Conservation (phyloP, 92 coral and sea anemone genomes). For the Micromussa lordhowensis region DNA sequence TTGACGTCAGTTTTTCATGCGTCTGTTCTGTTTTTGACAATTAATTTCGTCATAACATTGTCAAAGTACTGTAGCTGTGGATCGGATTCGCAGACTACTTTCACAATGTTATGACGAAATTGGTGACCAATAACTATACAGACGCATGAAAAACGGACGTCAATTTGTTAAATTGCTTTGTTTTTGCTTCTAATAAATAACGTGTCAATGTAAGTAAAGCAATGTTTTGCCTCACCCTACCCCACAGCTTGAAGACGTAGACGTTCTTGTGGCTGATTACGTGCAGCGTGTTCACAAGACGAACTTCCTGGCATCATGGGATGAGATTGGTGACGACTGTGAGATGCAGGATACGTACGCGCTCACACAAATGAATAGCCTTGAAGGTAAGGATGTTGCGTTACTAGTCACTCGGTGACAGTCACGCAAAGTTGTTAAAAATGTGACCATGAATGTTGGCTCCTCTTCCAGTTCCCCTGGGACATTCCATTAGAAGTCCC, state of each 20-base stretch:
- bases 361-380: conserved; percentile 90
- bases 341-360: conserved; percentile 99
- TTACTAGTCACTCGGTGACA: not conserved
- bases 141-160: too few relatives aligned
- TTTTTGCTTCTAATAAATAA: too few relatives aligned
- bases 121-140: too few relatives aligned
- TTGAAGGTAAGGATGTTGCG: conserved; percentile 75
- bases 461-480: not conserved
- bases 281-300: conserved; percentile 93
- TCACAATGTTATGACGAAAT: too few relatives aligned
- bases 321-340: conserved; percentile 94
- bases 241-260: conserved; percentile 92
- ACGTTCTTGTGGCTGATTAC: conserved; percentile 95
- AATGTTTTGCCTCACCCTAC: not conserved
- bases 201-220: not conserved
- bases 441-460: not conserved
- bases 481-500: not conserved
- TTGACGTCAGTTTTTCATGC: too few relatives aligned
- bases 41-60: too few relatives aligned
- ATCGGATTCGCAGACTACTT: too few relatives aligned
- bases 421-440: not conserved
- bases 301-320: conserved; percentile 99
- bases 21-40: too few relatives aligned
- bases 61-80: too few relatives aligned
- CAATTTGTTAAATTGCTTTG: too few relatives aligned